Base-by-base conservation (phyloP, 2,113 vertebrate species). In the Corvus moneduloides region DNA sequence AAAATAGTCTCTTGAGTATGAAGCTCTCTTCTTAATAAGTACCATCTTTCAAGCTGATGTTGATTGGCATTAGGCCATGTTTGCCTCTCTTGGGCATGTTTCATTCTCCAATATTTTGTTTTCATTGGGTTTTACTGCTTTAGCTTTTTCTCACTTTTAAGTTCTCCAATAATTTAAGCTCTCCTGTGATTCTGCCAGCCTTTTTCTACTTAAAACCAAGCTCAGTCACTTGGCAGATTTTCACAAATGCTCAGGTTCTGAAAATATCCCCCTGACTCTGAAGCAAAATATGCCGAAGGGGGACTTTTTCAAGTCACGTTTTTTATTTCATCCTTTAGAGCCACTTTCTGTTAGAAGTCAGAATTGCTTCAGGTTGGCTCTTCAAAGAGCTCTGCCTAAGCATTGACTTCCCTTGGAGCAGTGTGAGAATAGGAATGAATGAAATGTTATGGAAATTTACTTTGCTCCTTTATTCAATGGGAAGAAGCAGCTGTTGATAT, bases 111-210 rank as follows among this genome's bases (percentile, higher is more conserved):
- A 20, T 95, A 68, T 93, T 97, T 97, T 97, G 80, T 96, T 97
- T 97, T 97, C 94, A 91, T 89, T 97, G 93, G 90, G 91, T 96
- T 97, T 96, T 92, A 84, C 75, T 67, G 73, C 80, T 97, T 95
- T 95, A 85, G 61, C 41, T 87, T 93, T 95, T 87, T 93, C 90
- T 96, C 84, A 46, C 81, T 86, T 92, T 87, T 64, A 79, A 84
- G 43, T 94, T 97, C 71, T 95, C 68, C 81, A 96, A 88, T 94
- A 97, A 89, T 80, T 91, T 90, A 94, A 91, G 22, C 79, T 85
- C 89, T 87, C 66, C 44, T 89, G 68, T 74, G 94, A 92, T 94
- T 87, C 92, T 86, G 77, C 73, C 72, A 97, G 71, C 44, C 71
- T 91, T 74, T 94, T 95, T 90, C 63, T 83, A 69, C 93, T 91